Percentiles rank a stretch among this genome's conserved stretches.
Conservation (phyloP, 2,888 invertebrate species). For the Thera britannica region DNA sequence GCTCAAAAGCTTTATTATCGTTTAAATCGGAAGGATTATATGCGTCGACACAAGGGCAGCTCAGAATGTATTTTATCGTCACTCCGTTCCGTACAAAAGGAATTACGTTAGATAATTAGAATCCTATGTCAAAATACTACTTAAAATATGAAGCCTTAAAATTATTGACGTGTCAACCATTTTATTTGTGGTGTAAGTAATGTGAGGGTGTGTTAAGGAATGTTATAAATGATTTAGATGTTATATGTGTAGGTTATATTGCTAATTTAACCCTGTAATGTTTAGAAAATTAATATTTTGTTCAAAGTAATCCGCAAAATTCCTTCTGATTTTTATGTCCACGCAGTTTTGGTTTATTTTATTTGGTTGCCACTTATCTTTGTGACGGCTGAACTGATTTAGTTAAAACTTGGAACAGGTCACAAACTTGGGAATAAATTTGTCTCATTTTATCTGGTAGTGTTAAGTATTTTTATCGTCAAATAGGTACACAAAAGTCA, state of each 20-base stretch:
- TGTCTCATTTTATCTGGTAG: no score
- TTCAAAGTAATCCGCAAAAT: no score
- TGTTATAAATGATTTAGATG: background rate
- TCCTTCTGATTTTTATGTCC: no score
- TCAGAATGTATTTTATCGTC: constrained; percentile 57
- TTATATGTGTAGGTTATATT: background rate
- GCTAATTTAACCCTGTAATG: background rate
- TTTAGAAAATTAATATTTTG: no score
- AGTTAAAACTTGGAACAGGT: no score
- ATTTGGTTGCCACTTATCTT: no score
- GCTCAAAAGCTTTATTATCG: constrained; percentile 43
- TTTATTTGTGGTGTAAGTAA: constrained; percentile 63
- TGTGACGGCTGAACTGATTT: no score
- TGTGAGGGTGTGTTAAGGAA: background rate
- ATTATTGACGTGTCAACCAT: constrained; percentile 65
- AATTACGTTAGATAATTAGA: constrained; percentile 78
- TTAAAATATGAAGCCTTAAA: constrained; percentile 58
- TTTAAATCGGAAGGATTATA: constrained; percentile 62
- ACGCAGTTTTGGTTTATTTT: no score
- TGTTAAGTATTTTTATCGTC: no score
- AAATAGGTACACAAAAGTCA: no score
- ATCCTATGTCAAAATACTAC: constrained; percentile 78
- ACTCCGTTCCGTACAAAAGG: constrained; percentile 63
- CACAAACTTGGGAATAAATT: no score
- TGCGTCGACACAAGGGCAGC: constrained; percentile 52